Evolutionary conservation across 2,797 vertebrate genomes (phyloP).

Genomic region (Peromyscus melanophrys): DNA sequence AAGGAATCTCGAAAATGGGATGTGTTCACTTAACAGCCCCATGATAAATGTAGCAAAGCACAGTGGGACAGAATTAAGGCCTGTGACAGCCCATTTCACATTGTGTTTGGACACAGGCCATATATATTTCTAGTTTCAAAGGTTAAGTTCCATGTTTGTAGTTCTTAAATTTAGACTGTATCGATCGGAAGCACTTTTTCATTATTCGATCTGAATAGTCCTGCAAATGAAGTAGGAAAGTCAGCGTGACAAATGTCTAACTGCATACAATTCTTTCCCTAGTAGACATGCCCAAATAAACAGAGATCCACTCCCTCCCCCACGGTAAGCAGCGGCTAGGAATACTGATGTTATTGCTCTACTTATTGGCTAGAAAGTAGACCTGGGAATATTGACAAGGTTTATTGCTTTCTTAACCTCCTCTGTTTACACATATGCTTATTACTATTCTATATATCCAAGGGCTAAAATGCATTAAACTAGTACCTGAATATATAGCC

Average conservation of each 20-base stretch:
- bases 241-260: slow-evolving; percentile 3
- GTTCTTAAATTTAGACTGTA: slow-evolving; percentile 46
- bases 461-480: slow-evolving; percentile 20
- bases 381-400: not conserved
- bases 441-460: slow-evolving; percentile 14
- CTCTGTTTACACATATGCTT: not conserved
- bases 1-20: not conserved
- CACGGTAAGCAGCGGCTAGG: not conserved
- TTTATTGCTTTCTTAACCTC: slow-evolving; percentile 1
- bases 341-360: not conserved
- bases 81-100: not conserved
- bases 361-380: not conserved
- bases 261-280: not conserved
- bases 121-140: not conserved
- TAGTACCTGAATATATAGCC: not conserved
- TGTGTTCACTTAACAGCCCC: not conserved
- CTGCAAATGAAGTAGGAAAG: not conserved
- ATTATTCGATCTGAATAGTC: slow-evolving; percentile 37
- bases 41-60: not conserved
- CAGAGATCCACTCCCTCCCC: not conserved
- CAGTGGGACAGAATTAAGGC: not conserved
- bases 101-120: not conserved
- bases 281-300: not conserved
- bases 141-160: slow-evolving; percentile 6
- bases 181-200: not conserved